phyloP scores from a whole-genome alignment of 2,113 vertebrate genomes.

The Anthoscopus minutus region DNA sequence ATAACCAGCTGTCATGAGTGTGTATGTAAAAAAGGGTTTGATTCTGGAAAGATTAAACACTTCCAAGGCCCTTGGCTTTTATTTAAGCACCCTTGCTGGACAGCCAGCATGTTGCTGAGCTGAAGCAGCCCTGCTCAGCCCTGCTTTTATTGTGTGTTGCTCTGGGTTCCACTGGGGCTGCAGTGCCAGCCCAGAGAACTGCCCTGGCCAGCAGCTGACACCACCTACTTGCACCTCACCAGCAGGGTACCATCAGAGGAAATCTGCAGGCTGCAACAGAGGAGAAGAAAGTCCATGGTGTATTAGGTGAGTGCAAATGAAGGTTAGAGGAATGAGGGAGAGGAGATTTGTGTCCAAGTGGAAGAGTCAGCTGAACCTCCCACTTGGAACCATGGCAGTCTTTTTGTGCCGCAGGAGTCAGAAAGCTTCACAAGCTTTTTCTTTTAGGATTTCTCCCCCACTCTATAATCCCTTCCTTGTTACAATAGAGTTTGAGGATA shows the following conservation, averaged over 20 bases:
- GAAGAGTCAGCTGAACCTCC: background rate
- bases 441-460: constrained; percentile 20
- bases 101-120: background rate
- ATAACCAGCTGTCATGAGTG: constrained; percentile 26
- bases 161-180: background rate
- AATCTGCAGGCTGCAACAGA: background rate
- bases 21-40: background rate
- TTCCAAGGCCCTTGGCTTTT: background rate
- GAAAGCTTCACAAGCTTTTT: background rate
- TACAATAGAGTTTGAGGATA: constrained; percentile 47
- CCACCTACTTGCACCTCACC: background rate
- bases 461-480: constrained; percentile 23
- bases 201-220: background rate
- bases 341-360: background rate
- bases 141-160: background rate
- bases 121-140: background rate
- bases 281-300: background rate
- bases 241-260: background rate
- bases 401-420: background rate
- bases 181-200: background rate
- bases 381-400: background rate
- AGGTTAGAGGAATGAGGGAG: background rate
- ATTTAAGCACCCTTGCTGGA: background rate
- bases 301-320: background rate
- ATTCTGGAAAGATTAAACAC: background rate